phyloP scores from a whole-genome alignment of 2,797 vertebrate genomes.

The Danio tinwini region DNA sequence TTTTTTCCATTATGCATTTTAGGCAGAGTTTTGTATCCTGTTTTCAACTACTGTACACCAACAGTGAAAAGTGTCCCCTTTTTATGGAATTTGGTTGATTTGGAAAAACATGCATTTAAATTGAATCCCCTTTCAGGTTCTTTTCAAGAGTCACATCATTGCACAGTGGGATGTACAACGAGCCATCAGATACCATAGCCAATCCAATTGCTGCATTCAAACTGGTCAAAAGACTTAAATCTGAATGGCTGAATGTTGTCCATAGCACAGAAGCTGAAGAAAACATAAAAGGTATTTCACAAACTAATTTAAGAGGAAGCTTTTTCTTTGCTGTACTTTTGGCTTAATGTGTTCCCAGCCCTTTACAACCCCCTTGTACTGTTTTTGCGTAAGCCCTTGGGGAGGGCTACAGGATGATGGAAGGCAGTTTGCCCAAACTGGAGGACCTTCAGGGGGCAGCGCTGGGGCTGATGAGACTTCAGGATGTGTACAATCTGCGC shows the following conservation, averaged over 20 bases:
- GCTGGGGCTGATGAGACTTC: slow-evolving; percentile 88
- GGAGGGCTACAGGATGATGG: slow-evolving; percentile 78
- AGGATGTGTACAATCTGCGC: slow-evolving; percentile 89
- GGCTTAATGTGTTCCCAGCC: slow-evolving; percentile 43
- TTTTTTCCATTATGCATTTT: too few relatives aligned
- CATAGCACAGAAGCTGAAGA: slow-evolving; percentile 83
- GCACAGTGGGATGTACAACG: slow-evolving; percentile 76
- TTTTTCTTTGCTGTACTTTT: background rate
- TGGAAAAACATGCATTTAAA: background rate
- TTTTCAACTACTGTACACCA: too few relatives aligned
- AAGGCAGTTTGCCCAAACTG: slow-evolving; percentile 79
- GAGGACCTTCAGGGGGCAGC: slow-evolving; percentile 91
- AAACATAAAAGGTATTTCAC: slow-evolving; percentile 82
- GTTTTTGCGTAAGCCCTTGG: slow-evolving; percentile 81
- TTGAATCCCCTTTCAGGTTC: slow-evolving; percentile 78
- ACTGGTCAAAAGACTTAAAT: slow-evolving; percentile 91
- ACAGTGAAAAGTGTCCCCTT: too few relatives aligned
- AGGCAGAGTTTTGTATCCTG: too few relatives aligned
- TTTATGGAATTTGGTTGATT: too few relatives aligned
- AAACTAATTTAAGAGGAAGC: background rate
- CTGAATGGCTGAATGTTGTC: slow-evolving; percentile 88
- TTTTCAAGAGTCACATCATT: slow-evolving; percentile 84
- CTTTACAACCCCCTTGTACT: slow-evolving; percentile 50
- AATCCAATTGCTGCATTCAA: slow-evolving; percentile 91
- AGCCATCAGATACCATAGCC: slow-evolving; percentile 69